These are phyloP conservation scores for Montifringilla adamsi DNA, from an alignment of 2,113 vertebrate genomes.

Conservation along the genomic window DNA sequence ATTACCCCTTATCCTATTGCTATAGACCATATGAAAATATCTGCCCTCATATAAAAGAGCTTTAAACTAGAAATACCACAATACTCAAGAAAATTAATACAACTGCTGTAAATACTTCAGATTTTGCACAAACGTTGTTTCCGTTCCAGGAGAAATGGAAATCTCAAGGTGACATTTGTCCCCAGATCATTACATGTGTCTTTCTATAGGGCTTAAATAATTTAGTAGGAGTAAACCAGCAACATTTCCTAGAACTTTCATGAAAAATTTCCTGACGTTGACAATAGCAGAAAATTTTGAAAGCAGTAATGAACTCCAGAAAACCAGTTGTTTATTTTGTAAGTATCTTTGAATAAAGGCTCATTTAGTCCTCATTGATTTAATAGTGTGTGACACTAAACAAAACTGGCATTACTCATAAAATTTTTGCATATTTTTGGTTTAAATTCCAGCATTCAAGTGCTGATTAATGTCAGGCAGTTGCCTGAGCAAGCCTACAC, in stretches of 20 bases:
- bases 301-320: not conserved
- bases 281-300: not conserved
- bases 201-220: not conserved
- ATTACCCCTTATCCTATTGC: not conserved
- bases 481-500: not conserved
- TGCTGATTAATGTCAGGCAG: conserved; percentile 3
- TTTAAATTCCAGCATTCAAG: conserved; percentile 16
- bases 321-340: not conserved
- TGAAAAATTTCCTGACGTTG: not conserved
- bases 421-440: not conserved
- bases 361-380: not conserved
- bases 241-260: not conserved
- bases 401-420: not conserved
- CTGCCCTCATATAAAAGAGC: not conserved
- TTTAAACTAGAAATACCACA: not conserved
- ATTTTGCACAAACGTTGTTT: not conserved
- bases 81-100: not conserved
- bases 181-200: not conserved
- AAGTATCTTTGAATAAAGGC: not conserved
- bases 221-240: not conserved
- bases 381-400: not conserved
- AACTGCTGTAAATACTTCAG: not conserved
- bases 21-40: not conserved
- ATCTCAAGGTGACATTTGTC: not conserved
- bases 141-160: not conserved